A percentile compares a stretch with the other conserved stretches of the same genome.
These are phyloP conservation scores for Hypolimnas misippus DNA, from an alignment of 2,888 invertebrate species.

Conservation along the genomic window DNA sequence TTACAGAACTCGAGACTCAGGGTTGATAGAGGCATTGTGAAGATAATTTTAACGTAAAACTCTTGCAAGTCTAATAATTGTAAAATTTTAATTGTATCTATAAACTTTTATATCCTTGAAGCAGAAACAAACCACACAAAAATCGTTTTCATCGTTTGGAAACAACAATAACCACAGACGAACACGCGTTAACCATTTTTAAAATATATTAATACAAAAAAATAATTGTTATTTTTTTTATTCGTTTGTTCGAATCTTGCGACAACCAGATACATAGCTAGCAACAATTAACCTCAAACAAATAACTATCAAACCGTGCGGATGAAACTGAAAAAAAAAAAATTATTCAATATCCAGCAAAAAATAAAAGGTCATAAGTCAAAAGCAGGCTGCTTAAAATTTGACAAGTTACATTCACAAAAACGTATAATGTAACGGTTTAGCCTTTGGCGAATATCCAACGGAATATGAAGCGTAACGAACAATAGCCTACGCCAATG, in stretches of 20 bases:
- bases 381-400: slow-evolving; percentile 5
- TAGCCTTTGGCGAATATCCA: slow-evolving; percentile 23
- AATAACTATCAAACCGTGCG: no score
- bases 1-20: slow-evolving; percentile 2
- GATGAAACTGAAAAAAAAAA: not conserved
- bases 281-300: no score
- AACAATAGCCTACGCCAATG: slow-evolving; percentile 16
- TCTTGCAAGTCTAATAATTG: not conserved
- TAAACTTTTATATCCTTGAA: no score
- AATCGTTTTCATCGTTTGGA: no score
- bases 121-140: no score
- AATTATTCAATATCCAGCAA: not conserved
- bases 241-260: no score
- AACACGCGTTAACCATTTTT: no score
- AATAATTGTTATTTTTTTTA: no score
- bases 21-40: not conserved
- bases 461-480: slow-evolving; percentile 16
- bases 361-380: not conserved
- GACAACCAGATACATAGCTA: no score
- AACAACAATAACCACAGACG: no score
- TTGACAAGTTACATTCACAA: slow-evolving; percentile 12
- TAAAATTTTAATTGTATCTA: not conserved
- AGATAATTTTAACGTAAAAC: slow-evolving; percentile 4
- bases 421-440: slow-evolving; percentile 10
- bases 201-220: no score